Conservation (phyloP, 2,888 invertebrate genomes). For the Cheilosia pagana region DNA sequence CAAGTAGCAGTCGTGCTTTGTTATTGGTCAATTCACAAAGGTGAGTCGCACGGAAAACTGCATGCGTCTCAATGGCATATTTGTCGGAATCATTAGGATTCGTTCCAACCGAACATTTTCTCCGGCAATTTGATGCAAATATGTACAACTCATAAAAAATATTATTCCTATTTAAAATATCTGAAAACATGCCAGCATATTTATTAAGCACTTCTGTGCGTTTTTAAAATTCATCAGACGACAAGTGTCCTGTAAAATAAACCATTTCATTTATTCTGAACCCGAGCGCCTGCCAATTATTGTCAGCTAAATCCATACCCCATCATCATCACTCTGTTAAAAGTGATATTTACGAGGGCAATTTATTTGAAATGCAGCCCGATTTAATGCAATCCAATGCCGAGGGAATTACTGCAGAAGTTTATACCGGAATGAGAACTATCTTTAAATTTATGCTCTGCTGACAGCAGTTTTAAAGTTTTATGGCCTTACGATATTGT, state of each 20-base stretch:
- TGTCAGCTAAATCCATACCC: conserved; percentile 21
- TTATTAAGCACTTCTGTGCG: conserved; percentile 3
- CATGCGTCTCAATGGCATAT: too few relatives aligned
- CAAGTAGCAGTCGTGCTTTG: too few relatives aligned
- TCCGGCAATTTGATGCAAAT: too few relatives aligned
- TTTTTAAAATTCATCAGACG: background rate
- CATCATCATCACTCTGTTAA: conserved; percentile 38
- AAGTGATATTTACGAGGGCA: conserved; percentile 50
- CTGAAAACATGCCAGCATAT: background rate
- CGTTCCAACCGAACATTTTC: too few relatives aligned
- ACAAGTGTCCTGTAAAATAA: conserved; percentile 19
- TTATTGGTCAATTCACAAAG: too few relatives aligned
- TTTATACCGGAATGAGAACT: conserved; percentile 20
- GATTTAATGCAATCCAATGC: conserved; percentile 47
- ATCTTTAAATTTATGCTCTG: conserved; percentile 62
- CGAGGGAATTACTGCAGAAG: conserved; percentile 19
- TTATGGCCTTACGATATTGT: conserved; percentile 54
- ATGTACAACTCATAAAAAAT: too few relatives aligned
- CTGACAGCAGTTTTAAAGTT: conserved; percentile 44
- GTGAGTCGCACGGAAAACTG: too few relatives aligned
- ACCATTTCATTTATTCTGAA: conserved; percentile 27
- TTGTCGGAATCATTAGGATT: too few relatives aligned
- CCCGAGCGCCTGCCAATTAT: conserved; percentile 48
- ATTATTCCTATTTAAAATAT: too few relatives aligned
- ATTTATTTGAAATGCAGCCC: conserved; percentile 52